phyloP scores from a whole-genome alignment of 2,797 vertebrate species.

The Myiotriccus ornatus region DNA sequence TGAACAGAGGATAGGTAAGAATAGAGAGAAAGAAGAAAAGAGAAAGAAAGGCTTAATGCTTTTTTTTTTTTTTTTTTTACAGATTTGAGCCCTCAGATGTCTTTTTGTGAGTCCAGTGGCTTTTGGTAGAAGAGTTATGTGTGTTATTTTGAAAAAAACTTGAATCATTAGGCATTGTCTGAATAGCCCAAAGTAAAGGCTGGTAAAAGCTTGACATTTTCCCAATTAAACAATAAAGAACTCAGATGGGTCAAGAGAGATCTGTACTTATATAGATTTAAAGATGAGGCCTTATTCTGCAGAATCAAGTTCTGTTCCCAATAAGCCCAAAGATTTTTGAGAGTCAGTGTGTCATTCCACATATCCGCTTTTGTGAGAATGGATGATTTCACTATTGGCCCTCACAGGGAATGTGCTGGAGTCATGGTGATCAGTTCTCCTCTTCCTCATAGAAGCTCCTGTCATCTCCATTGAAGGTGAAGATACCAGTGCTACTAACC shows the following conservation, averaged over 20 bases:
- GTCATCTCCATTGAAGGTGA: not conserved
- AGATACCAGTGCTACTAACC: not conserved
- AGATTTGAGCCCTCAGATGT: not conserved
- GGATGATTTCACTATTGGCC: not conserved
- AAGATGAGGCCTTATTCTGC: not conserved
- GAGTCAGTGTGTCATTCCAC: not conserved
- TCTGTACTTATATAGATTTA: not conserved
- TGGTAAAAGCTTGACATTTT: not conserved
- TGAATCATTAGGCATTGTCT: not conserved
- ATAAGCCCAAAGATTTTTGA: not conserved
- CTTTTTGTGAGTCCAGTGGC: not conserved
- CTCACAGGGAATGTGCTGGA: not conserved
- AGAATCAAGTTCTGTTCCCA: not conserved
- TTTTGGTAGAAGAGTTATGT: not conserved
- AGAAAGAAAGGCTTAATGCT: not conserved
- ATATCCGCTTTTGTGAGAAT: not conserved
- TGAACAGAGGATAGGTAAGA: not conserved
- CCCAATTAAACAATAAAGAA: not conserved
- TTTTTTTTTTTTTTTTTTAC: not conserved
- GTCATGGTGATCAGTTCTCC: not conserved
- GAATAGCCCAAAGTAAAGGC: not conserved
- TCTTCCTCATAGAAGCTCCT: not conserved
- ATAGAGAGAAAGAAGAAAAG: not conserved
- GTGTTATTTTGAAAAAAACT: not conserved
- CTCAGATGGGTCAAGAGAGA: not conserved